A percentile compares a stretch with the other conserved stretches of the same genome.
Evolutionary conservation across 2,797 vertebrate genomes (phyloP).

Genomic region (Hippoglossus hippoglossus): DNA sequence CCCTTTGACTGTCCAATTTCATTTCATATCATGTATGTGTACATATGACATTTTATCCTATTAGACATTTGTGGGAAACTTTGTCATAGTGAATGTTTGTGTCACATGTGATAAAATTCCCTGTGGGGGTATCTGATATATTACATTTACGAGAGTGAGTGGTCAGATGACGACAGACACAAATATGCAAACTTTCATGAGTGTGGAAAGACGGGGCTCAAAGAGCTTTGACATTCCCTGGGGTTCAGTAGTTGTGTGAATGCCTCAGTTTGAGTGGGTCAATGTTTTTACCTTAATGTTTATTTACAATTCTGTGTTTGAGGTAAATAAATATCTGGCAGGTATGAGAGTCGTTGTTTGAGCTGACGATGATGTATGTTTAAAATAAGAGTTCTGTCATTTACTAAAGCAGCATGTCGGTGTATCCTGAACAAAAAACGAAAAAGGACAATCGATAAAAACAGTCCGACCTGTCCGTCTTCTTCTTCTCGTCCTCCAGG

Average conservation of each 20-base stretch:
- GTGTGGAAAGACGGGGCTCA: too few relatives aligned
- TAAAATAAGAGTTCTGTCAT: too few relatives aligned
- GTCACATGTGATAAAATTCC: not conserved
- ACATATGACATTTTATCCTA: not conserved
- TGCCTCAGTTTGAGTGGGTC: not conserved
- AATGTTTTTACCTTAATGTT: too few relatives aligned
- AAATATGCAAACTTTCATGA: not conserved
- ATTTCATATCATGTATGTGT: too few relatives aligned
- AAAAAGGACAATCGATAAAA: not conserved
- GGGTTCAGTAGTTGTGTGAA: not conserved
- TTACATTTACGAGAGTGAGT: too few relatives aligned
- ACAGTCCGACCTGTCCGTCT: slow-evolving; percentile 93
- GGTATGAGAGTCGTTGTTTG: not conserved
- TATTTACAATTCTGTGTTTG: not conserved
- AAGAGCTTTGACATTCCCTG: too few relatives aligned
- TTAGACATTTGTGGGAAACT: not conserved
- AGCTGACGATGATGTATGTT: too few relatives aligned
- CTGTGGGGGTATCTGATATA: not conserved
- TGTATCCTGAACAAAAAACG: not conserved
- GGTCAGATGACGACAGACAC: too few relatives aligned
- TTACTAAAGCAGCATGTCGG: too few relatives aligned
- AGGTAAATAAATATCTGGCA: not conserved
- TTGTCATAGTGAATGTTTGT: not conserved
- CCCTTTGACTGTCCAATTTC: too few relatives aligned
- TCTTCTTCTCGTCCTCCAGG: slow-evolving; percentile 98